Percentiles rank a stretch among this genome's conserved stretches.
Conservation (phyloP, 2,888 invertebrate species). For the Drosophila limbata region DNA sequence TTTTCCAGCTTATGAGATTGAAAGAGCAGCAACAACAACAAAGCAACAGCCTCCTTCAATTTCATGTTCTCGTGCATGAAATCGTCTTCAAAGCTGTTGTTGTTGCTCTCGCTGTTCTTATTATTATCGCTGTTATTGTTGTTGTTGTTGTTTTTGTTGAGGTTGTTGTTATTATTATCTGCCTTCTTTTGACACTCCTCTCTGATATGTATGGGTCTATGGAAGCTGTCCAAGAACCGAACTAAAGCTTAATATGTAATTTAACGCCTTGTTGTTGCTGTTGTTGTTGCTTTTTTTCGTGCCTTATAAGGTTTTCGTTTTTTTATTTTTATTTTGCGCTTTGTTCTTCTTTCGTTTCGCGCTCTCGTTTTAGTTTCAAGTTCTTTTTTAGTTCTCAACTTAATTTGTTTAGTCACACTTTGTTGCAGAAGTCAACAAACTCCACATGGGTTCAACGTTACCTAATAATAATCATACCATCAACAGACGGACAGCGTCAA, state of each 20-base stretch:
- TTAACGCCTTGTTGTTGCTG: constrained; percentile 64
- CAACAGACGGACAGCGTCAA: constrained; percentile 12
- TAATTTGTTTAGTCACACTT: constrained; percentile 79
- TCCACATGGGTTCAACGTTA: constrained; percentile 71
- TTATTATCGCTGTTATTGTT: constrained; percentile 34
- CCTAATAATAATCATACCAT: constrained; percentile 55
- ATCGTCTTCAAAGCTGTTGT: constrained; percentile 37
- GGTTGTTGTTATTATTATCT: constrained; percentile 44
- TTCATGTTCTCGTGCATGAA: constrained; percentile 69
- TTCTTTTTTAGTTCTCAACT: constrained; percentile 58
- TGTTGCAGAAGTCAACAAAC: constrained; percentile 80
- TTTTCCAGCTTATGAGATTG: constrained; percentile 60
- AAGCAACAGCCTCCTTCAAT: constrained; percentile 34
- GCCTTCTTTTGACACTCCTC: constrained; percentile 62
- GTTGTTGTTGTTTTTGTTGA: constrained; percentile 13
- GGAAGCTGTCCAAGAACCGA: constrained; percentile 19
- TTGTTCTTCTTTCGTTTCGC: constrained; percentile 28
- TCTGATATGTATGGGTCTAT: constrained; percentile 16
- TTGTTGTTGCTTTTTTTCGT: constrained; percentile 39
- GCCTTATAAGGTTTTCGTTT: constrained; percentile 48
- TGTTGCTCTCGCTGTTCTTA: constrained; percentile 28
- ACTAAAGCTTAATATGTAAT: constrained; percentile 67
- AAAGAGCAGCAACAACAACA: constrained; percentile 14
- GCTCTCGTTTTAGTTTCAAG: constrained; percentile 54
- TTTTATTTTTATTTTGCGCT: constrained; percentile 12